Conservation (phyloP, 1,140 invertebrate genomes). For the Armadillidium nasatum region DNA sequence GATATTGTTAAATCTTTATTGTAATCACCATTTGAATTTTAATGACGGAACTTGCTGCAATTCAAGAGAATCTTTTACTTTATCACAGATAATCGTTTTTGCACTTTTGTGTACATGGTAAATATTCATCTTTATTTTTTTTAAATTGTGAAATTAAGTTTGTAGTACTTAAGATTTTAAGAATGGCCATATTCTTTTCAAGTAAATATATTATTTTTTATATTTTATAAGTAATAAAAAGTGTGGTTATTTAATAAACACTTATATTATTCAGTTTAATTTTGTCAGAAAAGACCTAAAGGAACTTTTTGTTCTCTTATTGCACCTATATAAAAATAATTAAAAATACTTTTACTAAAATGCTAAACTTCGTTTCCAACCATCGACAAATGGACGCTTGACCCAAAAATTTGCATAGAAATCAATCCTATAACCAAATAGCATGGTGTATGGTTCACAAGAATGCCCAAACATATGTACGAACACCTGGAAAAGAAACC, state of each 20-base stretch:
- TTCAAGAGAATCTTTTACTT: conserved; percentile 77
- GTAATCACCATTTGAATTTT: conserved; percentile 97
- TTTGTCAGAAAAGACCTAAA: too few species aligned
- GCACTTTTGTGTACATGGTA: conserved; percentile 46
- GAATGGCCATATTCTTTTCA: background rate
- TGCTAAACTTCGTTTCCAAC: too few species aligned
- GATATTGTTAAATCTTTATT: conserved; percentile 90
- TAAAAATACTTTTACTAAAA: too few species aligned
- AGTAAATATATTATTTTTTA: background rate
- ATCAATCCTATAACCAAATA: too few species aligned
- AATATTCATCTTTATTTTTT: background rate
- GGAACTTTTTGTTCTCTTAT: too few species aligned
- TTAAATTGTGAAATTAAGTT: background rate
- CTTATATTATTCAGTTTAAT: too few species aligned
- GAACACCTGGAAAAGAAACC: too few species aligned
- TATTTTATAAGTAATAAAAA: background rate
- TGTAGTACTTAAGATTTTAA: background rate
- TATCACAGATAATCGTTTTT: conserved; percentile 80
- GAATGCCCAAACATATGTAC: too few species aligned
- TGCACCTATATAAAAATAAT: too few species aligned
- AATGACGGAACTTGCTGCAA: conserved; percentile 94
- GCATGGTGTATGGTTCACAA: too few species aligned
- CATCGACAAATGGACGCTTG: too few species aligned
- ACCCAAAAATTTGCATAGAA: too few species aligned
- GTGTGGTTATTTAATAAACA: background rate